Base-by-base conservation (phyloP, 1,140 invertebrate genomes). In the Cydia amplana region DNA sequence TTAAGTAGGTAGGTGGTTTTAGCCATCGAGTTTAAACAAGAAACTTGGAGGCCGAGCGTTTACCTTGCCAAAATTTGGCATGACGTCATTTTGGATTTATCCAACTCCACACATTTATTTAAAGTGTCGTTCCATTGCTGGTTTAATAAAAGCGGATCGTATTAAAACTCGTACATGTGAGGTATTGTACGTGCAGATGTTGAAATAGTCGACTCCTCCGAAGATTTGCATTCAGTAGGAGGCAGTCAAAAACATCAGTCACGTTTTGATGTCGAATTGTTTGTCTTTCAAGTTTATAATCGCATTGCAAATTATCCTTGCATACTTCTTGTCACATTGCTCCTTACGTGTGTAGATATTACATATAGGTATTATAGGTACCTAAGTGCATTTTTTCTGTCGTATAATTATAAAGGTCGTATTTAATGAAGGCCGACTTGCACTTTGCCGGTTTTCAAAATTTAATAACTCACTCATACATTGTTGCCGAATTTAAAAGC, bases 51-150 rank as follows among this genome's bases (percentile, higher is more conserved):
- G 90, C 90, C 90, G 87, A 85, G 74, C 84, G 83, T 87, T 82
- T 83, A 77, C 87, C 89, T 90, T 89, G 89, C 89, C 89, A 89
- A 92, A 91, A 91, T 86, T 87, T 25, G 18, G 43, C 46, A 72
- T 91, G 89, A 91, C 86, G 85, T 90, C 85, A 90, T 73, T 32
- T 80, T 16, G 0, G 32, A n/a, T 70, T 7, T 28, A 67, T 12
- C 28, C 4, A 23, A 14, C 9, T 10, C 25, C 28, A 32, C 32
- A 32, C 10, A 4, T 60, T 40, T n/a, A 40, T 18, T 9, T 20
- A 36, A 40, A n/a, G 6, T 36, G 0, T 3, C 43, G 32, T 9
- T 70, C 14, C 65, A 70, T 70, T 70, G 65, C 65, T 36, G 28
- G 7, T 36, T 70, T 23, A 18, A 3, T 70, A 70, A 36, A 1